These are phyloP conservation scores for Anadara kagoshimensis DNA, from an alignment of 1,140 invertebrate species.

Conservation along the genomic window DNA sequence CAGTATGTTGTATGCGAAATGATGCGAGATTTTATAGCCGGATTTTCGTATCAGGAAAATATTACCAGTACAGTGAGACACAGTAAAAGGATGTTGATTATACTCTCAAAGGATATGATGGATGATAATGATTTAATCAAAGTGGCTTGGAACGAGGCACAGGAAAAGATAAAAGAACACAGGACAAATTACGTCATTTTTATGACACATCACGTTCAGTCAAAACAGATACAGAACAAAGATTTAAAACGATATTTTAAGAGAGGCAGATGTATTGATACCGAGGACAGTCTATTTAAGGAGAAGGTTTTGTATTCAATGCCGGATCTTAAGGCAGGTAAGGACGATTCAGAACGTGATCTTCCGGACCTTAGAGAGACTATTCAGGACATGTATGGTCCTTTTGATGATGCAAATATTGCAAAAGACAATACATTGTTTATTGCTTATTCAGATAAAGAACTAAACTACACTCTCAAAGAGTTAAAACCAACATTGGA, in stretches of 20 bases:
- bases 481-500: constrained; percentile 42
- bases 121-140: constrained; percentile 36
- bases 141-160: constrained; percentile 47
- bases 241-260: constrained; percentile 45
- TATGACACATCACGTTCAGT: constrained; percentile 32
- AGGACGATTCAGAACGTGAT: neutral
- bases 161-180: constrained; percentile 50
- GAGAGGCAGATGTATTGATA: constrained; percentile 43
- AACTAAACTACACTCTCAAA: constrained; percentile 44
- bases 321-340: constrained; percentile 13
- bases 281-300: constrained; percentile 36
- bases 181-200: constrained; percentile 51
- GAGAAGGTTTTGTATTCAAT: constrained; percentile 48
- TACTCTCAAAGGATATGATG: constrained; percentile 44
- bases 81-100: constrained; percentile 53
- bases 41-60: constrained; percentile 54
- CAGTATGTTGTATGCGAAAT: constrained; percentile 50
- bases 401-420: neutral
- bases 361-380: constrained; percentile 22
- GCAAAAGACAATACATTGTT: constrained; percentile 35
- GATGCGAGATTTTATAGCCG: constrained; percentile 51
- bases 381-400: constrained; percentile 30
- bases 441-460: constrained; percentile 50
- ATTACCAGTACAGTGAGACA: constrained; percentile 43
- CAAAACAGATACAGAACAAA: constrained; percentile 40